These are phyloP conservation scores for Scarus forsteni DNA, from an alignment of 2,797 vertebrate genomes.

Conservation along the genomic window DNA sequence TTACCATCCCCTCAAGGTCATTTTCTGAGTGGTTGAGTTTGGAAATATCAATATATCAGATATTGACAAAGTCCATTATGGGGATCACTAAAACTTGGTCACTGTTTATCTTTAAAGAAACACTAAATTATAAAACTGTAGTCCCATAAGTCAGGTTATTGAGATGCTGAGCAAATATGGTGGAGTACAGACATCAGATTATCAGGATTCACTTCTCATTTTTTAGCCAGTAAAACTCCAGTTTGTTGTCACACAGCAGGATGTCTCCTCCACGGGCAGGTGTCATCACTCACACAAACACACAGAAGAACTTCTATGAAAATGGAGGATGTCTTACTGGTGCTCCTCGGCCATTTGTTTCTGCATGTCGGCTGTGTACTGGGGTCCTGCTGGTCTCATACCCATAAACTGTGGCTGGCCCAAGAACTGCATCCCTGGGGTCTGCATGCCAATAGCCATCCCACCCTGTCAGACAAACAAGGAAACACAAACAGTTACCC, in stretches of 20 bases:
- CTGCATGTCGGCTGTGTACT: conserved; percentile 93
- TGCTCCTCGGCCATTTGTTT: conserved; percentile 98
- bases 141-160: too few relatives aligned
- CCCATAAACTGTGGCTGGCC: conserved; percentile 93
- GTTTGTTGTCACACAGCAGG: neutral
- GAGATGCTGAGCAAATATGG: too few relatives aligned
- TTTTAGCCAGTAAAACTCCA: neutral
- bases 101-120: too few relatives aligned
- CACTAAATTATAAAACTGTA: too few relatives aligned
- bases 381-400: conserved; percentile 90
- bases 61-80: too few relatives aligned
- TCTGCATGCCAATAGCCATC: conserved; percentile 92
- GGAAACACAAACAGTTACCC: conserved; percentile 10
- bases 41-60: too few relatives aligned
- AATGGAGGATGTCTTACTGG: conserved; percentile 86
- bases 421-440: conserved; percentile 92
- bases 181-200: neutral
- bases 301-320: neutral
- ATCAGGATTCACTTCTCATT: neutral
- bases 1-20: too few relatives aligned
- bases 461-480: conserved; percentile 84
- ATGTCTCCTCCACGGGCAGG: neutral
- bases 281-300: neutral
- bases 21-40: too few relatives aligned
- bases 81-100: too few relatives aligned